These are phyloP conservation scores for Orius laevigatus DNA, from an alignment of 1,140 invertebrate species.

Conservation along the genomic window DNA sequence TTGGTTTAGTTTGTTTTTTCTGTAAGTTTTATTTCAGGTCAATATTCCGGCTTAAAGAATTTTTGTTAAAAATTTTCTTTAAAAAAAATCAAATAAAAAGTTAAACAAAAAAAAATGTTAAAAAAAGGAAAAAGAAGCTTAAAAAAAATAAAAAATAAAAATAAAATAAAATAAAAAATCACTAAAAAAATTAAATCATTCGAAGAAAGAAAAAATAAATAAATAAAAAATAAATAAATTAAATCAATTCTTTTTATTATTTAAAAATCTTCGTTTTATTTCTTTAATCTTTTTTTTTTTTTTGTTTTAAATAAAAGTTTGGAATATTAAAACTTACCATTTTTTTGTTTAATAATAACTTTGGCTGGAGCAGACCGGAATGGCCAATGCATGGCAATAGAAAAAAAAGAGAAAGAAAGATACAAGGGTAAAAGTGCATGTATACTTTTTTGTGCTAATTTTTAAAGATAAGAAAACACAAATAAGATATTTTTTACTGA, in stretches of 20 bases:
- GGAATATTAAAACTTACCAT: constrained; percentile 31
- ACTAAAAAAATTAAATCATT: constrained; percentile 2
- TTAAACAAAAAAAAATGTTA: constrained; percentile 6
- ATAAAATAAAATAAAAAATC: constrained; percentile 6
- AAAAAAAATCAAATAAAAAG: constrained; percentile 10
- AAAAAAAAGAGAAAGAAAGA: constrained; percentile 20
- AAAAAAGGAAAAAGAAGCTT: constrained; percentile 12
- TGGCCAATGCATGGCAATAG: constrained; percentile 22
- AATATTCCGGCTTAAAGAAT: background rate
- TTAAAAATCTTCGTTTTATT: constrained; percentile 3
- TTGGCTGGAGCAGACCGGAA: constrained; percentile 36
- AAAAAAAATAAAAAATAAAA: constrained; percentile 11
- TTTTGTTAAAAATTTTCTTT: background rate
- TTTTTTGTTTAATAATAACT: constrained; percentile 38
- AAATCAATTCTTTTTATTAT: constrained; percentile 20
- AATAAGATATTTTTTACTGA: no score
- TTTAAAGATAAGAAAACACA: no score
- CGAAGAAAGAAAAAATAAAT: constrained; percentile 16
- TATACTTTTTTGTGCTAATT: constrained; percentile 13
- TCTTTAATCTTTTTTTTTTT: no score
- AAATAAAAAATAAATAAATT: constrained; percentile 21
- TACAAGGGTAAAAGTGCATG: constrained; percentile 22
- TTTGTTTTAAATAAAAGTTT: no score
- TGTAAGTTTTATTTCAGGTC: no score
- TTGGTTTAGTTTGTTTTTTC: no score